Evolutionary conservation across 2,113 vertebrate species (phyloP).

Genomic region (Holacanthus passer): DNA sequence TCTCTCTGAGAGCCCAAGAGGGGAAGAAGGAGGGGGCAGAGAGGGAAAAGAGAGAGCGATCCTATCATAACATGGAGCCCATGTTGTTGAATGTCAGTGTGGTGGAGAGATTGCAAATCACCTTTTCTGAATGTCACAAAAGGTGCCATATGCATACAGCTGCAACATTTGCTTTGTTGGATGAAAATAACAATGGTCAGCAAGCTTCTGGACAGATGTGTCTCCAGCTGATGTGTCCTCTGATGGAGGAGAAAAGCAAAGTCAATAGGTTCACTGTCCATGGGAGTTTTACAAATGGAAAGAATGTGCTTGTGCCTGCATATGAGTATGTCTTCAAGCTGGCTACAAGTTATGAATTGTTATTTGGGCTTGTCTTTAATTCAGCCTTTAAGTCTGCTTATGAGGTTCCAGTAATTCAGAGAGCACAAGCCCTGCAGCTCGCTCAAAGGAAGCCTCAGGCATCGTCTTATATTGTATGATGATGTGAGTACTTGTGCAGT

Average conservation of each 20-base stretch:
- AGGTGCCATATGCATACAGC: slow-evolving; percentile 61
- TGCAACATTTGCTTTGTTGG: slow-evolving; percentile 49
- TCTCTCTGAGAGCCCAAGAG: slow-evolving; percentile 33
- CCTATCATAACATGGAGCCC: slow-evolving; percentile 44
- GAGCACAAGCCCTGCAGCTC: slow-evolving; percentile 29
- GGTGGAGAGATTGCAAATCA: slow-evolving; percentile 52
- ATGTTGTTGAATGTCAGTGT: slow-evolving; percentile 68
- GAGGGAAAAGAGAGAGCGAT: background rate
- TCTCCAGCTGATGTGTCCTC: slow-evolving; percentile 33
- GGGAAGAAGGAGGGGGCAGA: background rate
- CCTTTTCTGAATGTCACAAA: slow-evolving; percentile 69
- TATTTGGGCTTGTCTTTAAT: slow-evolving; percentile 13
- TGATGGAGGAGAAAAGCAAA: slow-evolving; percentile 26
- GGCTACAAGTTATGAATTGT: slow-evolving; percentile 19
- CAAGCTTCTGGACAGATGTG: slow-evolving; percentile 44
- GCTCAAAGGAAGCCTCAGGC: slow-evolving; percentile 57
- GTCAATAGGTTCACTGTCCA: background rate
- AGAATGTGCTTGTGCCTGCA: background rate
- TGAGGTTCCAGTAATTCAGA: slow-evolving; percentile 40
- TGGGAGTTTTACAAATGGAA: background rate
- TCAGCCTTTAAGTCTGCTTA: background rate
- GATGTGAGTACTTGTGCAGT: slow-evolving; percentile 40
- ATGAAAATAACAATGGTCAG: slow-evolving; percentile 52
- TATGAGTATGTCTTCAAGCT: slow-evolving; percentile 18
- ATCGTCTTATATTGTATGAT: slow-evolving; percentile 39